Evolutionary conservation across 2,888 invertebrate species (phyloP).

Genomic region (Pyrochroa serraticornis): DNA sequence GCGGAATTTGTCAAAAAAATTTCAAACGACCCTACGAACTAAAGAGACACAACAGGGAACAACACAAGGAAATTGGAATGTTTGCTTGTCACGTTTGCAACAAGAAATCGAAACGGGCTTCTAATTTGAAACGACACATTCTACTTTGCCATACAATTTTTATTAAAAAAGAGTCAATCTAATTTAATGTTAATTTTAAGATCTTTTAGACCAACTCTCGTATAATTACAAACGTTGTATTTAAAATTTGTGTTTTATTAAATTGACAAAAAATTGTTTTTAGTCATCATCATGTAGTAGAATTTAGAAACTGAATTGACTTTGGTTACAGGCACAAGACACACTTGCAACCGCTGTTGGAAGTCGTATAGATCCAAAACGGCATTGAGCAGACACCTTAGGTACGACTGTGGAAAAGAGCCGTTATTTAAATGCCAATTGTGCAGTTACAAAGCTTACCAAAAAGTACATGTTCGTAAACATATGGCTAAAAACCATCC

Average conservation of each 20-base stretch:
- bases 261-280: no score
- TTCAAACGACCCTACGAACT: slow-evolving; percentile 9
- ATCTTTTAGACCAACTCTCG: no score
- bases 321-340: background rate
- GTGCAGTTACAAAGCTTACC: slow-evolving; percentile 29
- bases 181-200: no score
- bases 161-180: no score
- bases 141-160: background rate
- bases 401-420: slow-evolving; percentile 37
- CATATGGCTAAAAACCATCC: slow-evolving; percentile 15
- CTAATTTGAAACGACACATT: background rate
- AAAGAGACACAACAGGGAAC: slow-evolving; percentile 8
- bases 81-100: slow-evolving; percentile 33
- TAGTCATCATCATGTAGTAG: no score
- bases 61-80: background rate
- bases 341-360: background rate
- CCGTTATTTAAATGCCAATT: slow-evolving; percentile 29
- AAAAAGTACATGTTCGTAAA: slow-evolving; percentile 28
- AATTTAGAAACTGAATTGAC: background rate
- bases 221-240: no score
- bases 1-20: slow-evolving; percentile 8
- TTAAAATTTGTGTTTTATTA: no score
- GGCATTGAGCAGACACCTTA: slow-evolving; percentile 27
- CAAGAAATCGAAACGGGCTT: slow-evolving; percentile 34
- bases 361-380: slow-evolving; percentile 18